Base-by-base conservation (phyloP, 2,888 invertebrate genomes). In the Heterodera filipjevi region DNA sequence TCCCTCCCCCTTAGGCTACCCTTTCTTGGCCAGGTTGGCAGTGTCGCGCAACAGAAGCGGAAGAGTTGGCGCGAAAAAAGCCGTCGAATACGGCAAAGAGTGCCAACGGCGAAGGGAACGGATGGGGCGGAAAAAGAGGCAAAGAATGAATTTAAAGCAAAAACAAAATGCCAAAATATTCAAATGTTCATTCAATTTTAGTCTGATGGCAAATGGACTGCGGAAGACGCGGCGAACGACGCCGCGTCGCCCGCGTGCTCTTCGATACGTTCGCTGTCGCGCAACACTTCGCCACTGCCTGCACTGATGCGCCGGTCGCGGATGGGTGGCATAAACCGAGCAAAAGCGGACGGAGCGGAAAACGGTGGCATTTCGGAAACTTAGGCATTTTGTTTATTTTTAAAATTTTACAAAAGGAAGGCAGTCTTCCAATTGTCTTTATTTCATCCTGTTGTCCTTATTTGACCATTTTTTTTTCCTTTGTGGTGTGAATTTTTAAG, bases 111-210 rank as follows among this genome's bases (percentile, higher is more conserved):
- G 49, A 19, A n/a, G 19, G 49, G 22, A 53, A 22, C 5, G 49
- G 49, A 53, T 19, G 49, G 19, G 22, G 49, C 49, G 49, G 49
- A 16, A 22, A 19, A 53, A 19, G 49, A 85, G 85, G 66, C n/a
- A 27, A 64, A 64, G n/a, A 64, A 64, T 64, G n/a, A 64, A 12
- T 64, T 64, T n/a, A n/a, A 39, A 10, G 32, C 66, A 19, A 53
- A 53, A 22, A 22, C 22, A 0, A 53, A 53, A 14, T 16, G 5
- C 30, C 30, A 32, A 66, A 66, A 27, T n/a, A 19, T n/a, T n/a
- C 14, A 5, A n/a, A n/a, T 33, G 30, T 14, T 66, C 30, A n/a
- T 1, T 27, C 0, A 66, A n/a, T 66, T 27, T 66, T 66, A n/a
- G 16, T 22, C 32, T 27, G 66, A 32, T 27, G 66, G 64, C 64